Base-by-base conservation (phyloP, 1,140 invertebrate species). In the Pseudomyrmex concolor region DNA sequence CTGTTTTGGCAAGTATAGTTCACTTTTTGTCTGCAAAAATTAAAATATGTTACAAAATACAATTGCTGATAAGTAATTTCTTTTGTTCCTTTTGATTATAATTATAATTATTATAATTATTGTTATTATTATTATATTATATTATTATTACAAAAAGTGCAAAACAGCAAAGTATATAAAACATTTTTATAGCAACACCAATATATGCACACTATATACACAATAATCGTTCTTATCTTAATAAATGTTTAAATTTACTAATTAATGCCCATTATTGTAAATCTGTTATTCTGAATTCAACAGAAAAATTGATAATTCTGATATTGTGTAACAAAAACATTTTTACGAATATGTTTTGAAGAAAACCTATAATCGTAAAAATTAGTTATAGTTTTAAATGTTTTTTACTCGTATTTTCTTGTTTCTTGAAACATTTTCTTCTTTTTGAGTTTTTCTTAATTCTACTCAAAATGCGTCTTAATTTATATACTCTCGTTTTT, bases 201-300 rank as follows among this genome's bases (percentile, higher is more conserved):
- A 34, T 34, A 34, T 34, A 34, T 34, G 5, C 34, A 34, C 34
- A 34, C 34, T 34, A 34, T 34, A 34, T 9, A 19, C 59, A 3
- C 0, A 60, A 1, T 43, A 13, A 68, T 50, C 15, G 60, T 9
- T 9, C 22, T 13, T 60, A 43, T 73, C 17, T 73, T 73, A 73
- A 22, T 34, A 17, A 72, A 8, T 60, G 45, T 66, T 66, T 66
- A 45, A 59, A 15, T n/a, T 13, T 9, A 66, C 9, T 73, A 45
- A 19, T 45, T 12, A 73, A 73, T 60, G 57, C 57, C 43, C 43
- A 73, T 73, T 73, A 25, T 9, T 9, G 34, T 7, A 34, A 4
- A 19, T 59, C 17, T 45, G 17, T 19, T 22, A 48, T 60, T 60
- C n/a, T 43, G 45, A 12, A 34, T 55, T 34, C 4, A 34, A 60